Evolutionary conservation across 1,140 invertebrate species (phyloP), one percentile per base, ranked within the genome.

Genomic region (Drosophila fuyamai): DNA sequence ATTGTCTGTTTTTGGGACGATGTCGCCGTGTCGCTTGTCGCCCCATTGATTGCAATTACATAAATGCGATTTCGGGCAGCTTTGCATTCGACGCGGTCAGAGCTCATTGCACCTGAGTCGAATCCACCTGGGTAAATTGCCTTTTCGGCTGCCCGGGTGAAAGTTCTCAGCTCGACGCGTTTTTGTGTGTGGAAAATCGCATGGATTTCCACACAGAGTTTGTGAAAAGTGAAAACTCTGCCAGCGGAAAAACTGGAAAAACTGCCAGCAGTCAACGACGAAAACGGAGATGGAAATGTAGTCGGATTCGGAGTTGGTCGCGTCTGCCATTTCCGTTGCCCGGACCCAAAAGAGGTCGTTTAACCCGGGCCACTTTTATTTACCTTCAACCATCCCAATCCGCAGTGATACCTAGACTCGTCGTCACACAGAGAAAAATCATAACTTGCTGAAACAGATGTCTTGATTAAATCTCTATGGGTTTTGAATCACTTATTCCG

Each of bases 171-270:
- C 50, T 44, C 54, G 55, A 58, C 57, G 63, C 66, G 60, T 38
- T 50, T 14, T 5, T 36, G 9, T 47, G 51, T 57, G 41, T 70
- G 75, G 79, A 79, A 86, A 86, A 88, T 77, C 63, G 70, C 76
- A 82, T 67, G 50, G 62, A 74, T 72, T 70, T 76, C 60, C 68
- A 54, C 48, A 76, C 12, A 12, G 8, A 8, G 51, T 29, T 86
- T 88, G 84, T 81, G 84, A 89, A 88, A 88, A 88, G 84, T 88
- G 84, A 88, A 88, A 88, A 88, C 85, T 62, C 58, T 86, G 53
- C n/a, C 66, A 58, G 66, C 44, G 65, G 44, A 38, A 66, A 80
- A 88, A 89, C 85, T 89, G 84, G 80, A 83, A 89, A 88, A 83
- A 89, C 83, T 79, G 76, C 79, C 57, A 59, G 35, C 23, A 23